These are phyloP conservation scores for Scotopteryx bipunctaria DNA, from an alignment of 2,888 invertebrate species.

Conservation along the genomic window DNA sequence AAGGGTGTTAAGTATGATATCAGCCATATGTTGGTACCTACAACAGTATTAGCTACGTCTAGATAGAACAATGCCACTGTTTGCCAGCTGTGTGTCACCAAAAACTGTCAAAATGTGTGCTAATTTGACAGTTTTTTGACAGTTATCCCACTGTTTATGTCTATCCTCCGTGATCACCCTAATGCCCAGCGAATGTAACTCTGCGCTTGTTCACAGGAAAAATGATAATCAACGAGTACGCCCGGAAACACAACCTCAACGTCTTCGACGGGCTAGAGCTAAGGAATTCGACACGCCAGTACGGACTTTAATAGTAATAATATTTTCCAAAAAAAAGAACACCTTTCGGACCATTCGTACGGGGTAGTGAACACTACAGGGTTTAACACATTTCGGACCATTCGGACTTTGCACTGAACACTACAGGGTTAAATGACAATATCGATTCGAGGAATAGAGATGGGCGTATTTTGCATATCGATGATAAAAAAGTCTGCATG, in stretches of 20 bases:
- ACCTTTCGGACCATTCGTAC: slow-evolving; percentile 5
- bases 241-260: slow-evolving; percentile 88
- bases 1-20: too few relatives aligned
- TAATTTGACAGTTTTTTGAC: too few relatives aligned
- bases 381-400: slow-evolving; percentile 23
- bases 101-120: too few relatives aligned
- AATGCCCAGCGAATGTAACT: slow-evolving; percentile 43
- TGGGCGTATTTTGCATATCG: neutral
- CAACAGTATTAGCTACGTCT: too few relatives aligned
- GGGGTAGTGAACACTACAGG: neutral
- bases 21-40: too few relatives aligned
- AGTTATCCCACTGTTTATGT: too few relatives aligned
- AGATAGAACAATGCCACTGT: too few relatives aligned
- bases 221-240: slow-evolving; percentile 89
- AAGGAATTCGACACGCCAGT: slow-evolving; percentile 90
- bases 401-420: slow-evolving; percentile 7
- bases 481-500: too few relatives aligned
- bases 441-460: slow-evolving; percentile 5
- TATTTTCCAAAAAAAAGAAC: slow-evolving; percentile 67
- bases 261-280: slow-evolving; percentile 90
- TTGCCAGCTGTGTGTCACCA: too few relatives aligned
- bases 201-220: slow-evolving; percentile 84
- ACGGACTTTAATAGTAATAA: slow-evolving; percentile 89
- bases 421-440: slow-evolving; percentile 14
- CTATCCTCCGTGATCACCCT: too few relatives aligned